Base-by-base conservation (phyloP, 2,888 invertebrate genomes). In the Melanostoma scalare region DNA sequence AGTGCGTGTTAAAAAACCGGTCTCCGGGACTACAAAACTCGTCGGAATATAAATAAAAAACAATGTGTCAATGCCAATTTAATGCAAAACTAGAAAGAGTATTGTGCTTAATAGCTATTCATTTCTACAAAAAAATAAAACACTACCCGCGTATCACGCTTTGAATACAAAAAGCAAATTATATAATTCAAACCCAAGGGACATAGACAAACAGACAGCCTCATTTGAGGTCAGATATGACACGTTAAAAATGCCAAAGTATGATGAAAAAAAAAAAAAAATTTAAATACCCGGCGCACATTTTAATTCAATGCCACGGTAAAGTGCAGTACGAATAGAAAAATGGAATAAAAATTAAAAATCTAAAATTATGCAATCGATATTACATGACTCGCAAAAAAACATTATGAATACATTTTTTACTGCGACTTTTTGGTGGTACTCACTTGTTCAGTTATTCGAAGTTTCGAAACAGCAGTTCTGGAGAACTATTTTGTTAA, bases 301-400 rank as follows among this genome's bases (percentile, higher is more conserved):
- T 35, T 53, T 56, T 31, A 31, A 8, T 77, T 65, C 50, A 77
- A 63, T 72, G 71, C 36, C 71, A 71, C 55, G 56, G 35, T 69
- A 53, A 10, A 65, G 44, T 73, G 46, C 67, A 73, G 5, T 50
- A 3, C 35, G 31, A 53, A 44, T 53, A 31, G 33, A 53, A 58
- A 78, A 50, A 50, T 3, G 40, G 52, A 38, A 10, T 9, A 10
- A 73, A 44, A n/a, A 33, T 31, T 6, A 30, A 65, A 52, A 60
- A 38, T 20, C n/a, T 71, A 8, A 44, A 73, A 73, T 79, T 79
- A 79, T 79, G 79, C 74, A 79, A 79, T 61, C 67, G 36, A 73
- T 50, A 79, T 74, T 79, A 74, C 56, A 79, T 79, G 78, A 79
- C 6, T 50, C 44, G 44, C 53, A 31, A 65, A 31, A 33, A 42